Conservation (phyloP, 2,797 vertebrate species). For the Lepilemur ruficaudatus region DNA sequence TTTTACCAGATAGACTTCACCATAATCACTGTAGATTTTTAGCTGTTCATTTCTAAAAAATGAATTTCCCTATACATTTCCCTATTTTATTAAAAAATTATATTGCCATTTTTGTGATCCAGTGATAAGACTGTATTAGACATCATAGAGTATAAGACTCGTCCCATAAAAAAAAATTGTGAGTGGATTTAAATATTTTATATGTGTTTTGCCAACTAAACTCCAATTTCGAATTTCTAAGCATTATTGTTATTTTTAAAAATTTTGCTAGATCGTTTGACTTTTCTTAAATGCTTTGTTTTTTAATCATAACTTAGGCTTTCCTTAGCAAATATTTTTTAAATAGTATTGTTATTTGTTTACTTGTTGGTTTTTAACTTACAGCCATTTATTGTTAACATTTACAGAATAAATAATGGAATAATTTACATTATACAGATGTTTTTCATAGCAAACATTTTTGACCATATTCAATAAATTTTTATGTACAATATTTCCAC, state of each 20-base stretch:
- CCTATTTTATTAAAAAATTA: too few relatives aligned
- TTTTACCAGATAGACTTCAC: not conserved
- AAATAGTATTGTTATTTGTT: not conserved
- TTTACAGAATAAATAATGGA: not conserved
- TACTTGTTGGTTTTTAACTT: not conserved
- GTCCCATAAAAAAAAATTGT: not conserved
- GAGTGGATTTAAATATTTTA: not conserved
- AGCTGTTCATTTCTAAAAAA: not conserved
- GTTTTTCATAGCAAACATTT: not conserved
- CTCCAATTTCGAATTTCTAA: not conserved
- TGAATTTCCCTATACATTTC: not conserved
- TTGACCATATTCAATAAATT: not conserved
- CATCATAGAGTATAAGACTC: not conserved
- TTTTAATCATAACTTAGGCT: not conserved
- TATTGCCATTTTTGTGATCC: not conserved
- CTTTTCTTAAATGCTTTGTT: not conserved
- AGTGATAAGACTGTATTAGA: not conserved
- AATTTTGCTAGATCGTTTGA: not conserved
- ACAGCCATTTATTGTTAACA: not conserved
- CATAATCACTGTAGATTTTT: not conserved
- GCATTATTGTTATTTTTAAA: not conserved
- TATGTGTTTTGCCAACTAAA: not conserved
- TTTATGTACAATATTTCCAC: not conserved
- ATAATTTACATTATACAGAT: not conserved
- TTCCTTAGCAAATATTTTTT: not conserved